These are phyloP conservation scores for Drosophila virilis DNA, from an alignment of 1,140 invertebrate genomes.

Conservation along the genomic window DNA sequence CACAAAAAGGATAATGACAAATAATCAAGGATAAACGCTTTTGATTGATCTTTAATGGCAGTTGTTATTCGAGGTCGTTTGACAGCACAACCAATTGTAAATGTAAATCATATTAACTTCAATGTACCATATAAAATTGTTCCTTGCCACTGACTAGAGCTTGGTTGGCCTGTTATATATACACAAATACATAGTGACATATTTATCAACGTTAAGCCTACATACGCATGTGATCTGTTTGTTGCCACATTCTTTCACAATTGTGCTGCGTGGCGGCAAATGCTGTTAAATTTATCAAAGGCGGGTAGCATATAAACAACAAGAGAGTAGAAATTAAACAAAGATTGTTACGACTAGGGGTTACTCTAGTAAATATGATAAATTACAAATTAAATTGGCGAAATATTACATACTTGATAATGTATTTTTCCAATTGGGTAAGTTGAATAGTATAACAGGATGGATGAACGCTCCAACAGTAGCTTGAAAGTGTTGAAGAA, in stretches of 20 bases:
- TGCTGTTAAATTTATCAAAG: conserved; percentile 79
- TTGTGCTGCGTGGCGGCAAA: conserved; percentile 64
- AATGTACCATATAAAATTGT: conserved; percentile 73
- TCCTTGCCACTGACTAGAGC: conserved; percentile 25
- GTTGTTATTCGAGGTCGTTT: conserved; percentile 52
- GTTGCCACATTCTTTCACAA: conserved; percentile 57
- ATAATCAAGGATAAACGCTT: conserved; percentile 83
- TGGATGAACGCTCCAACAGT: too few relatives aligned
- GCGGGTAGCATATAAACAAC: conserved; percentile 58
- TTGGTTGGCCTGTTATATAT: too few relatives aligned
- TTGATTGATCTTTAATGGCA: conserved; percentile 84
- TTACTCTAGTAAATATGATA: conserved; percentile 16
- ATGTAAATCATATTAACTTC: conserved; percentile 82
- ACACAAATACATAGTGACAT: conserved; percentile 11
- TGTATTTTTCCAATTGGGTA: too few relatives aligned
- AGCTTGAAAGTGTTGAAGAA: too few relatives aligned
- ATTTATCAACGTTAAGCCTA: conserved; percentile 46
- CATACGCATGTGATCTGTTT: conserved; percentile 26
- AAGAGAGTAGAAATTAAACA: conserved; percentile 8
- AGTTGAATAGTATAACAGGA: too few relatives aligned
- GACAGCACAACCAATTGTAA: conserved; percentile 75
- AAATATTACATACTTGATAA: too few relatives aligned
- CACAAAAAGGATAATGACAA: conserved; percentile 82
- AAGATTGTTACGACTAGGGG: conserved; percentile 3
- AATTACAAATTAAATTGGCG: background rate